Base-by-base conservation (phyloP, 2,888 invertebrate species). In the Aphrophora alni region DNA sequence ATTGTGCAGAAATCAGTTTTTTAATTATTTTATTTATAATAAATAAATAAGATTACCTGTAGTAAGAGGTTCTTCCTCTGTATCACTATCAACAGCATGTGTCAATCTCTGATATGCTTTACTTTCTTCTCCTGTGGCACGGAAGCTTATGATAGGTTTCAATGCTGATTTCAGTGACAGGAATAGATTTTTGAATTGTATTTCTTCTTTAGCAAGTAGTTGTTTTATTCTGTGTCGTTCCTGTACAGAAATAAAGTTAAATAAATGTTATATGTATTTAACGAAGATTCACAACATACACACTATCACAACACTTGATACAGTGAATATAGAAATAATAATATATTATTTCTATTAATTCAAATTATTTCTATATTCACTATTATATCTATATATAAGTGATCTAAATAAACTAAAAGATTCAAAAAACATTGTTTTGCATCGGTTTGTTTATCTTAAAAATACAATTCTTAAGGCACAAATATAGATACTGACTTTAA, bases 161-260 rank as follows among this genome's bases (percentile, higher is more conserved):
- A 97, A 88, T n/a, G 96, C 95, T 26, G 92, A 91, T 86, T 93
- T 92, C 81, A 97, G 89, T 84, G 94, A 95, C 86, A 91, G 89
- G 87, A 93, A 96, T 51, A 97, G 88, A 75, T 92, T 92, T 0
- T 96, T 96, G 86, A 95, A 93, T 21, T 92, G 86, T 10, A 93
- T 91, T 87, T 97, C 96, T 84, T 96, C 95, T 80, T 92, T 91
- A 0, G 92, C 92, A 68, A 96, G 89, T 78, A 96, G 88, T 84
- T 94, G 93, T 85, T 92, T 93, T 81, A 91, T 91, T 77, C 92
- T 88, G 84, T 92, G 92, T 5, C 91, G 89, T 86, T 91, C 92
- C 90, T 91, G 84, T 25, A 85, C 83, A 82, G 51, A 82, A 69
- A 82, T n/a, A n/a, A n/a, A n/a, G n/a, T n/a, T n/a, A n/a, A n/a